Percentiles rank a stretch among this genome's conserved stretches.
These are phyloP conservation scores for Leptinotarsa juncta DNA, from an alignment of 2,888 invertebrate species.

Conservation along the genomic window DNA sequence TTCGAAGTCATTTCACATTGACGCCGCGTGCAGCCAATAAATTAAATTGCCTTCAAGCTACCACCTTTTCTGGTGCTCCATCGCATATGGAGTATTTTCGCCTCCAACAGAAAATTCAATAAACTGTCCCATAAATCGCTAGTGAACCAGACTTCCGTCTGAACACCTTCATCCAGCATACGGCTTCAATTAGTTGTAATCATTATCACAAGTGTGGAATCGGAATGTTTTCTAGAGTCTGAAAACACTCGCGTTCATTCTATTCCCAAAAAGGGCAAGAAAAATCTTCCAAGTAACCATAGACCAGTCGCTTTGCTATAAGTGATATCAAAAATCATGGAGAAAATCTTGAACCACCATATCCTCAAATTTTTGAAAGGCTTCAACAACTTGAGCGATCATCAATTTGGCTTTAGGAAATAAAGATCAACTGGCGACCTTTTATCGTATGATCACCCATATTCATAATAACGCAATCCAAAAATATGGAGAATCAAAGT, in stretches of 20 bases:
- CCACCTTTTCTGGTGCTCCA: background rate
- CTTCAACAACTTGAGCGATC: too few species aligned
- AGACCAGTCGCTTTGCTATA: too few species aligned
- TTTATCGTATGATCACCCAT: too few species aligned
- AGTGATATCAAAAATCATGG: too few species aligned
- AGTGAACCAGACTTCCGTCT: constrained; percentile 10
- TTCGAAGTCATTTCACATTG: background rate
- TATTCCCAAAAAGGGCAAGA: too few species aligned
- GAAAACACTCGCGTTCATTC: background rate
- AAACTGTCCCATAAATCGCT: constrained; percentile 6
- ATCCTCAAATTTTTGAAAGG: too few species aligned
- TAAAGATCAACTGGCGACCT: too few species aligned
- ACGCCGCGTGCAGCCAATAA: background rate
- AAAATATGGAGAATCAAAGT: too few species aligned
- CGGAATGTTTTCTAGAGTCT: background rate
- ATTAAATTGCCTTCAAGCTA: background rate
- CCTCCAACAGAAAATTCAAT: constrained; percentile 1
- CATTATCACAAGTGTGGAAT: background rate
- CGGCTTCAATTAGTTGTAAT: constrained; percentile 18
- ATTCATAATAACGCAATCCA: too few species aligned
- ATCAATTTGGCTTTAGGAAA: too few species aligned
- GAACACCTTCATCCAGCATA: background rate
- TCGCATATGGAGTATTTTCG: background rate
- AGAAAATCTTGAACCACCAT: too few species aligned
- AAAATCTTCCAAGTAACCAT: too few species aligned